phyloP scores from a whole-genome alignment of 2,888 invertebrate genomes.

The Silvanus unidentatus region DNA sequence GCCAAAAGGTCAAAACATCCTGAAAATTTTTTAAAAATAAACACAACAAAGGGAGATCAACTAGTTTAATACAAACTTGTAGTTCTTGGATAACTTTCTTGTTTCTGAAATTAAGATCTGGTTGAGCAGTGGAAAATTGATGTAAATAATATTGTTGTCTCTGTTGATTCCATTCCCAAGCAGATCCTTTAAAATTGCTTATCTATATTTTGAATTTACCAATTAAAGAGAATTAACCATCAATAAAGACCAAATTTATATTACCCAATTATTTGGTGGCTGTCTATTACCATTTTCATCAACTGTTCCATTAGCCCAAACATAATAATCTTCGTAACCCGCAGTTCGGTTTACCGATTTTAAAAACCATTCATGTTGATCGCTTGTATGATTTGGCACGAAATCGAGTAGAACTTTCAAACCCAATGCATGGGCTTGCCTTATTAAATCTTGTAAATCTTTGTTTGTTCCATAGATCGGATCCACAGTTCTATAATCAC shows the following conservation, averaged over 20 bases:
- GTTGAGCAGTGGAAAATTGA: constrained; percentile 67
- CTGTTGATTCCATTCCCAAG: constrained; percentile 53
- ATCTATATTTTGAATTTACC: constrained; percentile 21
- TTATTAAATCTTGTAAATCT: constrained; percentile 60
- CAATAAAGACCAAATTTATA: no score
- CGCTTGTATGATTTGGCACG: constrained; percentile 62
- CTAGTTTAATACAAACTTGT: no score
- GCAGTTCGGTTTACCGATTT: constrained; percentile 57
- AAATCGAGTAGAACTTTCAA: constrained; percentile 47
- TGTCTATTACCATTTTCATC: constrained; percentile 40
- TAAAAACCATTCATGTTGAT: constrained; percentile 75
- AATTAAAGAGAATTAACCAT: background rate
- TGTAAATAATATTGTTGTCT: constrained; percentile 74
- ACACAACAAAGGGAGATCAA: background rate
- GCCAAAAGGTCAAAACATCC: constrained; percentile 70
- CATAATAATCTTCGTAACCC: constrained; percentile 66
- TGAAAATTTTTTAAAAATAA: constrained; percentile 34
- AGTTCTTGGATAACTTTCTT: constrained; percentile 59
- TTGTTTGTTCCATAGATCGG: constrained; percentile 65
- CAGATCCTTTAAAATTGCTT: constrained; percentile 33
- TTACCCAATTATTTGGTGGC: constrained; percentile 78
- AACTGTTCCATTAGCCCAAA: constrained; percentile 65
- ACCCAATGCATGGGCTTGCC: constrained; percentile 53
- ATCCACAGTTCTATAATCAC: constrained; percentile 68
- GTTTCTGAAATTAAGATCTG: constrained; percentile 76